Percentiles rank a stretch among this genome's conserved stretches.
Conservation (phyloP, 2,113 vertebrate species). For the Psophia crepitans region DNA sequence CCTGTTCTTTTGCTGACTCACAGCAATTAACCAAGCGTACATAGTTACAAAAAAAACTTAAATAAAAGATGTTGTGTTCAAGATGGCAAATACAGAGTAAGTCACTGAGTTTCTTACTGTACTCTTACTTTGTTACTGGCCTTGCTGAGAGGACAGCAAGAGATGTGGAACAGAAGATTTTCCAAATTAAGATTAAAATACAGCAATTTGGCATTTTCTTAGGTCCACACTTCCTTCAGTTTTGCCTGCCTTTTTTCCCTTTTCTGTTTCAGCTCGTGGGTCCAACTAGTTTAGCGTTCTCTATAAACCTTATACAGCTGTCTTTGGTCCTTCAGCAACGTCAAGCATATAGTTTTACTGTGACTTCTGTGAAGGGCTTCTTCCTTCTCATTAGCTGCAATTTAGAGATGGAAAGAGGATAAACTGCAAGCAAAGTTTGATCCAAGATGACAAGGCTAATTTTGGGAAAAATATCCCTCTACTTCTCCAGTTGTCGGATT, state of each 20-base stretch:
- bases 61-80: neutral
- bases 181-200: neutral
- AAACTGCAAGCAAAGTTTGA: constrained; percentile 8
- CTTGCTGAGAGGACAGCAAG: neutral
- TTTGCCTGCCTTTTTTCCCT: neutral
- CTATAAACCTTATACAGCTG: neutral
- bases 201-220: neutral
- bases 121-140: neutral
- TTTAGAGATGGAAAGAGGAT: neutral
- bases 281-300: neutral
- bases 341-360: neutral
- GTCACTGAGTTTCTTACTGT: neutral
- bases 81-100: neutral
- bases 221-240: neutral
- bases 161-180: neutral
- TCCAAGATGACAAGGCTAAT: constrained; percentile 35
- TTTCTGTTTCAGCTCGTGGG: neutral
- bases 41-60: neutral
- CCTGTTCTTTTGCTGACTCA: neutral
- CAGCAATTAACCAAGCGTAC: neutral
- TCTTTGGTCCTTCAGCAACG: neutral
- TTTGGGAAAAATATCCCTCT: constrained; percentile 5
- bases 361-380: neutral
- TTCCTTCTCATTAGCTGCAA: constrained; percentile 30
- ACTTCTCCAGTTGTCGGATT: constrained; percentile 1